A percentile compares a stretch with the other conserved stretches of the same genome.
phyloP scores from a whole-genome alignment of 2,888 invertebrate species.

The Biston stratarius region DNA sequence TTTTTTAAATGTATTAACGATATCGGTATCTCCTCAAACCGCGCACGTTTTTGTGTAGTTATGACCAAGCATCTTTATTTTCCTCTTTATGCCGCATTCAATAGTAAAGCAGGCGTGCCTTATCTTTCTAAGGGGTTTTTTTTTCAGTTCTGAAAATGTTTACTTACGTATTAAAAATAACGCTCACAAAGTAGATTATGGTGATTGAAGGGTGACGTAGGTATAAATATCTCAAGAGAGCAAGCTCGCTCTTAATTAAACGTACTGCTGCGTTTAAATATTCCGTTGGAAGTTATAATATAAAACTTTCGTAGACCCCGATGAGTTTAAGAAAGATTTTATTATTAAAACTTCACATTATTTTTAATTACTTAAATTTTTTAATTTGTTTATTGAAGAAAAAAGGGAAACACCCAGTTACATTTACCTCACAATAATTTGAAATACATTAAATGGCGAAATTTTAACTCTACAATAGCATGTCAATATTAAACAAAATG shows the following conservation, averaged over 20 bases:
- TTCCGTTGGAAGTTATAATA: not conserved
- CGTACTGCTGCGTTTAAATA: not conserved
- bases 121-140: not conserved
- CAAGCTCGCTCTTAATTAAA: not conserved
- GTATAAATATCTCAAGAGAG: not conserved
- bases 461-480: too few relatives aligned
- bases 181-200: not conserved
- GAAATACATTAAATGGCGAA: too few relatives aligned
- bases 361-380: too few relatives aligned
- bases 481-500: too few relatives aligned
- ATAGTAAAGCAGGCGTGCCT: not conserved
- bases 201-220: not conserved
- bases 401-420: too few relatives aligned
- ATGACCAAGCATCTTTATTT: too few relatives aligned
- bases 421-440: too few relatives aligned
- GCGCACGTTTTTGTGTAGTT: too few relatives aligned
- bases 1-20: too few relatives aligned
- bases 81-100: not conserved
- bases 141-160: not conserved
- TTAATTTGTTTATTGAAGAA: too few relatives aligned
- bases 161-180: not conserved
- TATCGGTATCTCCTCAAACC: too few relatives aligned
- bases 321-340: not conserved
- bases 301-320: not conserved
- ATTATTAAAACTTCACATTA: not conserved